A percentile compares a stretch with the other conserved stretches of the same genome.
Evolutionary conservation across 2,888 invertebrate genomes (phyloP).

Genomic region (Merodon equestris): DNA sequence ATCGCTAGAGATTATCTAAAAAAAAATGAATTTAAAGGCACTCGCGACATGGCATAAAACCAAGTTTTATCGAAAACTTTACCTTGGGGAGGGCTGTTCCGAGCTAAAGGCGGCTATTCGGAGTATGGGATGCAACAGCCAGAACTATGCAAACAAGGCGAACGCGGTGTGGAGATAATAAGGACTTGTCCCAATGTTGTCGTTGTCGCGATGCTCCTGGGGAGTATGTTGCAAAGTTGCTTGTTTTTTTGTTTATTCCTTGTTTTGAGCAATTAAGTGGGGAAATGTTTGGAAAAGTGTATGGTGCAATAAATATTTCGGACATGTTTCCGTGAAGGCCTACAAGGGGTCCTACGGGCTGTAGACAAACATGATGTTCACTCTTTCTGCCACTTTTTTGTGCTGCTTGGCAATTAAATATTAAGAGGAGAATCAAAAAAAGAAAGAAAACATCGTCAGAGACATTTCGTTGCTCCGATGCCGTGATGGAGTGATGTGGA

Average conservation of each 20-base stretch:
- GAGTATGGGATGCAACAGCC: constrained; percentile 52
- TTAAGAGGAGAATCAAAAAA: constrained; percentile 21
- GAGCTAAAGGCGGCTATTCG: not conserved
- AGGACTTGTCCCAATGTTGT: constrained; percentile 27
- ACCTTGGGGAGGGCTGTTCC: constrained; percentile 46
- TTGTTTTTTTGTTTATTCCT: no score
- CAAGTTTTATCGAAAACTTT: constrained; percentile 64
- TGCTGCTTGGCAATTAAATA: constrained; percentile 63
- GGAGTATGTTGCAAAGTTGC: constrained; percentile 62
- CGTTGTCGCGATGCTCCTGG: constrained; percentile 55
- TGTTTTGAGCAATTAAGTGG: constrained; percentile 53
- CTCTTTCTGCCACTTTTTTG: no score
- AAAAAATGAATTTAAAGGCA: constrained; percentile 43
- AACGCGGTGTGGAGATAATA: constrained; percentile 48
- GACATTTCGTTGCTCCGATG: constrained; percentile 22
- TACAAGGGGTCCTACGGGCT: constrained; percentile 51
- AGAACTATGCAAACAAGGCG: constrained; percentile 54
- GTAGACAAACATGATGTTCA: not conserved
- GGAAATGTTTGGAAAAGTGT: constrained; percentile 29
- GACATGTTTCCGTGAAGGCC: constrained; percentile 60
- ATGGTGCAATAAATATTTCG: constrained; percentile 63
- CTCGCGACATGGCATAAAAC: constrained; percentile 56
- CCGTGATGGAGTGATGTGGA: constrained; percentile 41
- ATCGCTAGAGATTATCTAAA: constrained; percentile 65
- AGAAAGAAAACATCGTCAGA: constrained; percentile 12